Percentiles rank a stretch among this genome's conserved stretches.
Conservation (phyloP, 2,113 vertebrate genomes). For the Gambusia holbrooki region DNA sequence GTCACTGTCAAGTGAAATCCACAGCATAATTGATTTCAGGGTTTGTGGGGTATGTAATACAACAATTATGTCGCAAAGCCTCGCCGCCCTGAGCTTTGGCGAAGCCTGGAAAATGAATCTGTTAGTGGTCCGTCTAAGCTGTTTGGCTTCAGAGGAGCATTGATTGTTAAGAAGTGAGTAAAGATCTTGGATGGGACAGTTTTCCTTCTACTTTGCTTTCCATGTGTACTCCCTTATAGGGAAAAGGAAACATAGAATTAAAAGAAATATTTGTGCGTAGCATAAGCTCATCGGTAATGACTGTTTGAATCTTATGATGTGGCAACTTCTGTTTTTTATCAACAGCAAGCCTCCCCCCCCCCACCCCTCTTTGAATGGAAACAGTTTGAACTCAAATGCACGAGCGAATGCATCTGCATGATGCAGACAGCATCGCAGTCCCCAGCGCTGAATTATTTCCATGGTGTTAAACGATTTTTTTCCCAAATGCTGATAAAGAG, state of each 20-base stretch:
- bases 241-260: slow-evolving; percentile 18
- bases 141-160: slow-evolving; percentile 5
- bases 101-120: slow-evolving; percentile 45
- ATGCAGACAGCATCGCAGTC: neutral
- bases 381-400: too few relatives aligned
- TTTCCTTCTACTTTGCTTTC: slow-evolving; percentile 2
- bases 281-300: slow-evolving; percentile 41
- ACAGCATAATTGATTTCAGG: slow-evolving; percentile 26
- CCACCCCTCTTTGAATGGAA: too few relatives aligned
- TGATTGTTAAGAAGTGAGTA: neutral
- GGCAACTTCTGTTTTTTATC: slow-evolving; percentile 34
- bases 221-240: neutral
- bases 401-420: slow-evolving; percentile 6
- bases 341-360: slow-evolving; percentile 23
- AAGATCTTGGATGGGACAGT: neutral
- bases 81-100: slow-evolving; percentile 37
- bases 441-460: slow-evolving; percentile 27
- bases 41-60: slow-evolving; percentile 39
- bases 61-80: slow-evolving; percentile 46
- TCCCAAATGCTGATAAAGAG: slow-evolving; percentile 45
- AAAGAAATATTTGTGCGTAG: neutral
- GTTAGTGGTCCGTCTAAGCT: slow-evolving; percentile 42
- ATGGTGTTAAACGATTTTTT: slow-evolving; percentile 27
- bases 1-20: slow-evolving; percentile 41
- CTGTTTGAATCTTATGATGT: slow-evolving; percentile 19